Percentiles rank a stretch among this genome's conserved stretches.
These are phyloP conservation scores for Mizuhopecten yessoensis DNA, from an alignment of 1,140 invertebrate species.

Conservation along the genomic window DNA sequence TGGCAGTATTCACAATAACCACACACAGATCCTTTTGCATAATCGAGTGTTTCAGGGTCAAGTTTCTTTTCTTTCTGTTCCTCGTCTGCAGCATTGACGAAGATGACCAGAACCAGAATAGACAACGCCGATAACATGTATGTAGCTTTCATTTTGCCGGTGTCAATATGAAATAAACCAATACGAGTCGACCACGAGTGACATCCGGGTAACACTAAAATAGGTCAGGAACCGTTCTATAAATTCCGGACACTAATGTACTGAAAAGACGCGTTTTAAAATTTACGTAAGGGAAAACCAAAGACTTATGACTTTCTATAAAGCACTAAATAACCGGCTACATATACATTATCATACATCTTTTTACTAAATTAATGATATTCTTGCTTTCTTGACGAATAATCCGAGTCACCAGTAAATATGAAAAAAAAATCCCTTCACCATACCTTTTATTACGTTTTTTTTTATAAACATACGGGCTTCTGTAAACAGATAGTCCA, in stretches of 20 bases:
- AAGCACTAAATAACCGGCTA: too few relatives aligned
- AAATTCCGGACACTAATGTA: background rate
- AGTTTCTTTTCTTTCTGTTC: constrained; percentile 59
- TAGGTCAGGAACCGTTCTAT: background rate
- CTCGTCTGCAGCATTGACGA: constrained; percentile 46
- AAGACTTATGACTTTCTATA: too few relatives aligned
- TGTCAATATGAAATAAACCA: background rate
- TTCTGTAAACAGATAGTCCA: too few relatives aligned
- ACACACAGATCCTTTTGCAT: constrained; percentile 79
- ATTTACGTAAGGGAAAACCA: too few relatives aligned
- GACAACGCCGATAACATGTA: background rate
- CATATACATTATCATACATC: too few relatives aligned
- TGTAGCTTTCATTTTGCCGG: constrained; percentile 5
- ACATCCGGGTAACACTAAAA: background rate
- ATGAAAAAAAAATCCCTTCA: too few relatives aligned
- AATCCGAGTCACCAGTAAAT: too few relatives aligned
- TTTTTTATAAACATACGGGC: too few relatives aligned
- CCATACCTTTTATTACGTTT: too few relatives aligned
- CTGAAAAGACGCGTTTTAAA: too few relatives aligned
- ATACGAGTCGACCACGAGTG: background rate
- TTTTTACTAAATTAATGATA: too few relatives aligned
- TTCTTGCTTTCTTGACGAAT: too few relatives aligned
- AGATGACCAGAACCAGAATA: background rate
- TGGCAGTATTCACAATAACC: constrained; percentile 78
- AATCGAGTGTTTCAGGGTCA: constrained; percentile 70